Evolutionary conservation across 1,140 invertebrate genomes (phyloP).

Genomic region (Ladona fulva): DNA sequence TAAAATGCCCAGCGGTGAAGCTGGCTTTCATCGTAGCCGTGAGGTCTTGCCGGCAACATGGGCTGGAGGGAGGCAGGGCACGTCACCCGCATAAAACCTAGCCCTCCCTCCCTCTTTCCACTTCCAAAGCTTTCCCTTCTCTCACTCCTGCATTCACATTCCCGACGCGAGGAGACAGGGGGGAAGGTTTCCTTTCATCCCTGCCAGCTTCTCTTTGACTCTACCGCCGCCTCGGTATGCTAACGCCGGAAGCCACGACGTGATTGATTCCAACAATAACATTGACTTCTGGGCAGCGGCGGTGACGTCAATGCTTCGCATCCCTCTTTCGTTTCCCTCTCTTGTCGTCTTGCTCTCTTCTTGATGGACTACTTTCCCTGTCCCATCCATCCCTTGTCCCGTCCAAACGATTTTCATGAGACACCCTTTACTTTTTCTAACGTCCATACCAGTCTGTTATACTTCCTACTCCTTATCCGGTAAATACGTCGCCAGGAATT

Average conservation of each 20-base stretch:
- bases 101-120: neutral
- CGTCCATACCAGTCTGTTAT: no score
- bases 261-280: conserved; percentile 10
- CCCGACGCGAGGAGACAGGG: neutral
- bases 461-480: no score
- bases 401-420: no score
- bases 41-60: neutral
- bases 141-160: conserved; percentile 1
- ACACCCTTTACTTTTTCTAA: no score
- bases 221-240: neutral
- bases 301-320: neutral
- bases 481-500: no score
- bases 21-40: conserved; percentile 3
- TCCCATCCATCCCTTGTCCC: conserved; percentile 2
- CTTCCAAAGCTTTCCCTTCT: neutral
- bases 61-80: neutral
- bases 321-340: neutral
- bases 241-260: neutral
- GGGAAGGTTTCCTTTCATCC: neutral
- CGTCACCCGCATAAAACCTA: neutral
- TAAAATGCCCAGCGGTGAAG: neutral
- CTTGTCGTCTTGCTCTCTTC: neutral
- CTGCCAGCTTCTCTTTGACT: neutral
- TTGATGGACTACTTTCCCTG: neutral
- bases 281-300: neutral